Percentiles rank a stretch among this genome's conserved stretches.
Conservation (phyloP, 2,797 vertebrate genomes). For the Propithecus perrieri region DNA sequence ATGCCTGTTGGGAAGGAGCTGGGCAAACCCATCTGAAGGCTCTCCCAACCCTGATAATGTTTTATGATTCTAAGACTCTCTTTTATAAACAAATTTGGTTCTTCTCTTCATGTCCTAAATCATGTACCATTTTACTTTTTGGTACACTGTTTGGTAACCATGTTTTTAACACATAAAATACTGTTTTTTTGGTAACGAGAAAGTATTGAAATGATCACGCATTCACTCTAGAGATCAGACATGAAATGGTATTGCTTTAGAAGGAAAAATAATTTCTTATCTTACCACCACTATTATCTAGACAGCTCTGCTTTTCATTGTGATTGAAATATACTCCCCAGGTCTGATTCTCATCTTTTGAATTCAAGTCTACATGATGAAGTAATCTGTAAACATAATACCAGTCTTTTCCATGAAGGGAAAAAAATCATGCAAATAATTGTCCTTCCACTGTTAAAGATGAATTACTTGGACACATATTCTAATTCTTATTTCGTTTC, state of each 20-base stretch:
- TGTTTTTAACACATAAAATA: slow-evolving; percentile 8
- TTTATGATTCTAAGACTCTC: background rate
- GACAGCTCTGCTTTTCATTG: slow-evolving; percentile 17
- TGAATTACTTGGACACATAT: slow-evolving; percentile 11
- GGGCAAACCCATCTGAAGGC: background rate
- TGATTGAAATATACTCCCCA: slow-evolving; percentile 38
- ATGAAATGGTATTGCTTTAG: background rate
- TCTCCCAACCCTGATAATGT: background rate
- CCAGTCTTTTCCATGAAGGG: background rate
- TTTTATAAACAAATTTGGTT: background rate
- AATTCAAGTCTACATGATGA: slow-evolving; percentile 29
- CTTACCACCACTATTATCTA: background rate
- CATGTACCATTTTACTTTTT: background rate
- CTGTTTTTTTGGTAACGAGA: background rate
- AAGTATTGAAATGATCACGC: background rate
- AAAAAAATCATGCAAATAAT: slow-evolving; percentile 42
- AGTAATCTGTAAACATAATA: slow-evolving; percentile 43
- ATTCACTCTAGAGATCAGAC: slow-evolving; percentile 37
- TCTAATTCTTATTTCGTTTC: slow-evolving; percentile 26
- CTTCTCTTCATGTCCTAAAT: background rate
- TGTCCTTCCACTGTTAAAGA: background rate
- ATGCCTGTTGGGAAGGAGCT: background rate
- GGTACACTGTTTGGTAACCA: background rate
- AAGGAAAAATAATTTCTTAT: slow-evolving; percentile 28
- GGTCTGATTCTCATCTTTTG: slow-evolving; percentile 18